Evolutionary conservation across 2,888 invertebrate genomes (phyloP).

Genomic region (Frankliniella intonsa): DNA sequence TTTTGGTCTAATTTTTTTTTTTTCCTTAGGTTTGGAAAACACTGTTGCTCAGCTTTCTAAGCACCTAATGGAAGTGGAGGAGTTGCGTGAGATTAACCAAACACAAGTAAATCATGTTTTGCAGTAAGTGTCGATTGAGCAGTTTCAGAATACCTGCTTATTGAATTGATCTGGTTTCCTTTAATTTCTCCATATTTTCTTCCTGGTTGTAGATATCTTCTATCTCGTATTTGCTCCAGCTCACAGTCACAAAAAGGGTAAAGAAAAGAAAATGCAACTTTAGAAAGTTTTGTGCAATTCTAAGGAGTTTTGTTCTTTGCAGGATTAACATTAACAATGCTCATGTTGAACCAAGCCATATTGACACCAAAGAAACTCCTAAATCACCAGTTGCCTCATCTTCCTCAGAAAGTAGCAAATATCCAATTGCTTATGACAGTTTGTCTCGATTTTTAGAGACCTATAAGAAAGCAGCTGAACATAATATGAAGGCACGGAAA

Average conservation of each 20-base stretch:
- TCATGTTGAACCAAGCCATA: not conserved
- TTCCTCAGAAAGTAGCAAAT: not conserved
- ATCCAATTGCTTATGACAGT: not conserved
- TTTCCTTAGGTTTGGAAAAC: not conserved
- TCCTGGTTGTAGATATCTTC: not conserved
- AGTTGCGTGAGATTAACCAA: not conserved
- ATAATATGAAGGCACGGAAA: not conserved
- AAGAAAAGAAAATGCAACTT: not conserved
- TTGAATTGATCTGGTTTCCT: not conserved
- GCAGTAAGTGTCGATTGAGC: not conserved
- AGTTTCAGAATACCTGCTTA: not conserved
- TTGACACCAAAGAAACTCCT: not conserved
- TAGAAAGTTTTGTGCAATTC: no score
- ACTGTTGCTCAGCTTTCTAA: slow-evolving; percentile 3
- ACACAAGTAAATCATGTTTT: slow-evolving; percentile 6
- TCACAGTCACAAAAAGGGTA: not conserved
- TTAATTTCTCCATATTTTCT: not conserved
- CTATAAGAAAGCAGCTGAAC: not conserved
- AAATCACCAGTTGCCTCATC: not conserved
- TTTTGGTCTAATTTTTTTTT: not conserved
- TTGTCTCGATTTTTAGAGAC: not conserved
- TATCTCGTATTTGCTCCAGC: not conserved
- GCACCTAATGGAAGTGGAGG: not conserved
- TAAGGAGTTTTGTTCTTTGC: not conserved
- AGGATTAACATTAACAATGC: not conserved